Evolutionary conservation across 2,113 vertebrate genomes (phyloP).

Genomic region (Ovis canadensis): DNA sequence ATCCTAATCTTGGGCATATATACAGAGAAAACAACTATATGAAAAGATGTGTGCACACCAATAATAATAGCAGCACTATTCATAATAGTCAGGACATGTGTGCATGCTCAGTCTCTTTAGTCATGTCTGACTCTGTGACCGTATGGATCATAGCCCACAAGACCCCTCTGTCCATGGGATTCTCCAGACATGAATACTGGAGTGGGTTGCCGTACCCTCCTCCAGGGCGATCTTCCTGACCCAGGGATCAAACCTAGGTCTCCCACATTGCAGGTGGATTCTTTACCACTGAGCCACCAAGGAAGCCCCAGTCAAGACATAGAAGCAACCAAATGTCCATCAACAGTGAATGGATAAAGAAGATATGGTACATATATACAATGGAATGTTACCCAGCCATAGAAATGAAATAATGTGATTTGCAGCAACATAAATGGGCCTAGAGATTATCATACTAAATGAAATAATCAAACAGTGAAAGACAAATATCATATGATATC

Average conservation of each 20-base stretch:
- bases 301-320: neutral
- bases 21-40: neutral
- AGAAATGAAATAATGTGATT: neutral
- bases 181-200: neutral
- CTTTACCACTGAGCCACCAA: neutral
- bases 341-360: neutral
- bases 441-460: neutral
- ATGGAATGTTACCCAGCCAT: neutral
- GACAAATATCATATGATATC: neutral
- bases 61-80: neutral
- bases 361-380: neutral
- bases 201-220: neutral
- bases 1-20: neutral
- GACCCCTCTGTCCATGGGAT: neutral
- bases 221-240: neutral
- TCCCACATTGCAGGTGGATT: neutral
- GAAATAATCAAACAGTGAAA: neutral
- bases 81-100: neutral
- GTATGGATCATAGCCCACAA: neutral
- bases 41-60: neutral
- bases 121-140: rapidly evolving
- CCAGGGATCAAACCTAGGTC: neutral
- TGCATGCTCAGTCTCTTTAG: neutral
- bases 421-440: neutral
- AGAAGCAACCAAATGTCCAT: neutral